Percentiles rank a stretch among this genome's conserved stretches.
Conservation (phyloP, 2,113 vertebrate species). For the Lasiurus borealis region DNA sequence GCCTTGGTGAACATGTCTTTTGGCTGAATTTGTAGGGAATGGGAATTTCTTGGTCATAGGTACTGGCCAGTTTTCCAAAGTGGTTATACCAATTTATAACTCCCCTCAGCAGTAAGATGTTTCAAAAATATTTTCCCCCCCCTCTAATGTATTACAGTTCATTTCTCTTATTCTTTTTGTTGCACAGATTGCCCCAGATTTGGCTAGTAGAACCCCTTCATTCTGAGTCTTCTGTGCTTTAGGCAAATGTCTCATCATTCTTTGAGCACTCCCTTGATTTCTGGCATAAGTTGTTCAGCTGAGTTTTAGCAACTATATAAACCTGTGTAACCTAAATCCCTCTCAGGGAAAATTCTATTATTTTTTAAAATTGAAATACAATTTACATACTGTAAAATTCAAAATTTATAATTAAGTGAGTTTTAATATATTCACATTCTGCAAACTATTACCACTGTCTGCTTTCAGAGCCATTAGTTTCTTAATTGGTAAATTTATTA, state of each 20-base stretch:
- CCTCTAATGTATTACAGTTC: background rate
- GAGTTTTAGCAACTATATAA: background rate
- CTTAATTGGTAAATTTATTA: slow-evolving; percentile 54
- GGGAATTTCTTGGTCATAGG: background rate
- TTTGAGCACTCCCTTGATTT: slow-evolving; percentile 4
- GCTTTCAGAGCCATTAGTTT: background rate
- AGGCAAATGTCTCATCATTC: background rate
- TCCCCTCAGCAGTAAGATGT: background rate
- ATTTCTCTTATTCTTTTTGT: slow-evolving; percentile 12
- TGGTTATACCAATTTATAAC: background rate
- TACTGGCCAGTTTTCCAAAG: background rate
- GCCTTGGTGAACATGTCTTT: background rate
- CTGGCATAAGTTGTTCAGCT: slow-evolving; percentile 25
- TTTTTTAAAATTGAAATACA: background rate
- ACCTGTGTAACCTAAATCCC: background rate
- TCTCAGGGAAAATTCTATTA: background rate
- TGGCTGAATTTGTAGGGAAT: background rate
- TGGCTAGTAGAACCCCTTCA: slow-evolving; percentile 19
- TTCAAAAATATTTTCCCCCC: background rate
- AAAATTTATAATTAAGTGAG: background rate
- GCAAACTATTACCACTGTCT: background rate
- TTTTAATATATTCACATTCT: slow-evolving; percentile 29
- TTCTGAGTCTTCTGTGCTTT: background rate
- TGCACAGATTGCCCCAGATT: background rate
- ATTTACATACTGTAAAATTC: slow-evolving; percentile 8